A percentile compares a stretch with the other conserved stretches of the same genome.
Conservation (phyloP, 2,888 invertebrate species). For the Eudemis profundana region DNA sequence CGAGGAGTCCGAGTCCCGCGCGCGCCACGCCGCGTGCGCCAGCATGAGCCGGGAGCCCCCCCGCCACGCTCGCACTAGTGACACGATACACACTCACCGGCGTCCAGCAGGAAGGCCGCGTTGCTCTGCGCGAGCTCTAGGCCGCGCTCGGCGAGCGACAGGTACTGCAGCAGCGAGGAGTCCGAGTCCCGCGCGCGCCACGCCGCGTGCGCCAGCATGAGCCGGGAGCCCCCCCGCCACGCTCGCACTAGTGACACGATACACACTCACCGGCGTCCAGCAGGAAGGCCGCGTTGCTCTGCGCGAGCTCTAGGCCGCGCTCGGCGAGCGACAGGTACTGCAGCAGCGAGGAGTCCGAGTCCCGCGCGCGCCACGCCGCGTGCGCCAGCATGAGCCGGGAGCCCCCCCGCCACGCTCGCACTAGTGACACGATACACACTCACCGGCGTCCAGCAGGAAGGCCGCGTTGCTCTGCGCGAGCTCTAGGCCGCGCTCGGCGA, state of each 20-base stretch:
- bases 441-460: slow-evolving; percentile 1
- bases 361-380: not conserved
- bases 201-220: not conserved
- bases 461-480: slow-evolving; percentile 1
- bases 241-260: not conserved
- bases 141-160: not conserved
- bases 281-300: slow-evolving; percentile 98
- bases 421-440: not conserved
- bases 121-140: not conserved
- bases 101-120: not conserved
- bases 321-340: slow-evolving; percentile 97
- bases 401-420: not conserved
- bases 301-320: slow-evolving; percentile 98
- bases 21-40: not conserved
- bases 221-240: not conserved
- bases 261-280: slow-evolving; percentile 88
- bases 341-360: slow-evolving; percentile 87
- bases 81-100: not conserved
- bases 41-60: not conserved
- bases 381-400: not conserved
- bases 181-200: not conserved
- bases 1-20: not conserved
- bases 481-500: not conserved
- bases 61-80: not conserved
- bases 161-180: slow-evolving; percentile 1